phyloP scores from a whole-genome alignment of 64 coral and sea anemone genomes.

The Dendrophyllia cribrosa region DNA sequence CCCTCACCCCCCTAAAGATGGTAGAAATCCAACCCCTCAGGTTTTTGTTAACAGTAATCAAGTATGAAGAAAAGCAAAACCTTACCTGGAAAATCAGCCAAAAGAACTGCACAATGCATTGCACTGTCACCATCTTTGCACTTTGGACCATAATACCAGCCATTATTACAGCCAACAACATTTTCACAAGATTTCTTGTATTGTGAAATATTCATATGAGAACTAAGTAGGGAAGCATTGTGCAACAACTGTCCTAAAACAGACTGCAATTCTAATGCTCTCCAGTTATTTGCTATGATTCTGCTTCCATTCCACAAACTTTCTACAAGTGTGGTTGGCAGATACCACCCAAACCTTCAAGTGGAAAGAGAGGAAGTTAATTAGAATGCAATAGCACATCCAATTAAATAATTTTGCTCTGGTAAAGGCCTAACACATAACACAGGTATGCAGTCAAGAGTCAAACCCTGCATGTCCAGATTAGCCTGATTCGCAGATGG shows the following conservation, averaged over 20 bases:
- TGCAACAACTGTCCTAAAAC: constrained; percentile 53
- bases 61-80: background rate
- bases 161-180: constrained; percentile 22
- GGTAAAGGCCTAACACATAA: too few species aligned
- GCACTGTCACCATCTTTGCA: background rate
- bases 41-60: too few species aligned
- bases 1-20: too few species aligned
- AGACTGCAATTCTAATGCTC: constrained; percentile 51
- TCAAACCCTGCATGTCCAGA: too few species aligned
- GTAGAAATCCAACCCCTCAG: too few species aligned
- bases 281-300: constrained; percentile 78
- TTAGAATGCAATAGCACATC: background rate
- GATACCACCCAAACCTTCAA: constrained; percentile 87
- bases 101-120: constrained; percentile 51
- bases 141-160: constrained; percentile 16
- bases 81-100: constrained; percentile 84
- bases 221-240: constrained; percentile 45
- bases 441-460: too few species aligned
- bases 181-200: constrained; percentile 35
- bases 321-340: constrained; percentile 78
- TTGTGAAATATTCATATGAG: constrained; percentile 68
- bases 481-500: too few species aligned
- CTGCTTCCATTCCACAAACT: constrained; percentile 53
- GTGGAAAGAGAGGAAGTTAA: background rate
- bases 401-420: background rate